phyloP scores from a whole-genome alignment of 2,888 invertebrate genomes.

The Auanema sp. region DNA sequence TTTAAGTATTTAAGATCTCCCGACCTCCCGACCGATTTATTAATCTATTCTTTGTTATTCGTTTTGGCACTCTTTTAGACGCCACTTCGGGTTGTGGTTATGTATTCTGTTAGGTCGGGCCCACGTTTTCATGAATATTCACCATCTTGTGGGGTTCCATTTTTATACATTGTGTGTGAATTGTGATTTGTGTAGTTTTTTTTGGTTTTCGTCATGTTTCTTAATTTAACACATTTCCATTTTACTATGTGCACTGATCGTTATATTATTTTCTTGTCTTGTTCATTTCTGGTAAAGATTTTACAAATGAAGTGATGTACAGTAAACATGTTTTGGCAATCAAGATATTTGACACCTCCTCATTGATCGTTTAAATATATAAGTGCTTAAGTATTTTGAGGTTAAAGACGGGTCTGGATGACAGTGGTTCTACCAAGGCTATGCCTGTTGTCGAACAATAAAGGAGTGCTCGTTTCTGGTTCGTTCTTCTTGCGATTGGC shows the following conservation, averaged over 20 bases:
- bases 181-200: neutral
- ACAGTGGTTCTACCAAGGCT: slow-evolving; percentile 2
- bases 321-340: too few species aligned
- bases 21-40: slow-evolving; percentile 18
- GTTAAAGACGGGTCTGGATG: too few species aligned
- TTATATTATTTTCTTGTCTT: slow-evolving; percentile 1
- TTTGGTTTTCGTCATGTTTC: slow-evolving; percentile 10
- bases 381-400: too few species aligned
- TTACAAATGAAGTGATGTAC: too few species aligned
- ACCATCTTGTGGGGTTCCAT: slow-evolving; percentile 14
- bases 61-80: slow-evolving; percentile 19
- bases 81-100: slow-evolving; percentile 13
- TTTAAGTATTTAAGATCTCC: slow-evolving; percentile 17
- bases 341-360: too few species aligned
- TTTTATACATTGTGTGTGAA: slow-evolving; percentile 8
- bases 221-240: slow-evolving; percentile 6
- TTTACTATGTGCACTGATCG: neutral
- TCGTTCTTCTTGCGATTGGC: too few species aligned
- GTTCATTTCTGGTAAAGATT: slow-evolving; percentile 1
- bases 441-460: neutral
- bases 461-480: too few species aligned
- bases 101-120: slow-evolving; percentile 17
- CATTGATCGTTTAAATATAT: too few species aligned
- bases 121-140: slow-evolving; percentile 15
- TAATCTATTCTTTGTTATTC: slow-evolving; percentile 13